These are phyloP conservation scores for Leptinotarsa haldemani DNA, from an alignment of 2,888 invertebrate genomes.

Conservation along the genomic window DNA sequence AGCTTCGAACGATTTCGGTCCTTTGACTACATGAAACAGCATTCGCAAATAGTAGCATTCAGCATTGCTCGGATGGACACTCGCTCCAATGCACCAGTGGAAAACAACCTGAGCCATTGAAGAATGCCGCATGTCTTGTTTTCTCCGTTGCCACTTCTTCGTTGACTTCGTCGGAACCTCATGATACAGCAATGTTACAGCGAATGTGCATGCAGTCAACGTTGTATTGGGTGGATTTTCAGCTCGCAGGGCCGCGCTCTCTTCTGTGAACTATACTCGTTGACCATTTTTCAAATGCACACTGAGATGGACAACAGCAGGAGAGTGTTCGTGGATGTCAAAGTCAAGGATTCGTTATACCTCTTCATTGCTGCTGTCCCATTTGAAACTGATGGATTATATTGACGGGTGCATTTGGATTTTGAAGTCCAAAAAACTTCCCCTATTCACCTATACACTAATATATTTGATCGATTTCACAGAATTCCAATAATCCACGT, in stretches of 20 bases:
- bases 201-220: constrained; percentile 48
- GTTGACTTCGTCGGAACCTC: constrained; percentile 38
- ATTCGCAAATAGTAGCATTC: constrained; percentile 58
- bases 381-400: too few species aligned
- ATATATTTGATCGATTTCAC: too few species aligned
- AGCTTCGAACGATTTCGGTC: constrained; percentile 55
- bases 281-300: constrained; percentile 45
- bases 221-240: constrained; percentile 52
- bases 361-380: constrained; percentile 52
- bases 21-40: constrained; percentile 52
- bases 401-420: neutral
- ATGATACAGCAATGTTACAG: constrained; percentile 43
- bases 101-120: neutral
- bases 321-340: constrained; percentile 54
- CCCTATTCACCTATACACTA: too few species aligned
- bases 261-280: constrained; percentile 38
- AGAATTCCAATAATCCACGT: too few species aligned
- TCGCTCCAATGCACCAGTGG: constrained; percentile 49
- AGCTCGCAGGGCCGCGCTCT: constrained; percentile 37
- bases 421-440: too few species aligned
- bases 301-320: constrained; percentile 47
- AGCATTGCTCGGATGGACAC: constrained; percentile 52
- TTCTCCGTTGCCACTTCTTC: constrained; percentile 18
- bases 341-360: constrained; percentile 49
- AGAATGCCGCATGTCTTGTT: neutral